Percentiles rank a stretch among this genome's conserved stretches.
Evolutionary conservation across 2,888 invertebrate genomes (phyloP).

Genomic region (Trissolcus brochymenae): DNA sequence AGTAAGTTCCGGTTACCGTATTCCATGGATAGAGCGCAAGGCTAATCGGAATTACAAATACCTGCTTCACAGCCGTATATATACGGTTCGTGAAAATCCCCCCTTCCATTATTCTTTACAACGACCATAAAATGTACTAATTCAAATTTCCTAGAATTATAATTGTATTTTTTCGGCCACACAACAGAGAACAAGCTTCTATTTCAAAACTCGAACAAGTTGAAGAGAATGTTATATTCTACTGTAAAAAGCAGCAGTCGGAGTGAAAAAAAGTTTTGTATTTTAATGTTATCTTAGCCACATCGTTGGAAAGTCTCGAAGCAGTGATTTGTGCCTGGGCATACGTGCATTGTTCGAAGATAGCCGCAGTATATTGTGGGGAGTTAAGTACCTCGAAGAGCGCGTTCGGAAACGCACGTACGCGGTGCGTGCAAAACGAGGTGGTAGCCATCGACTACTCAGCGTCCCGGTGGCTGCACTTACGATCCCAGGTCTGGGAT

Average conservation of each 20-base stretch:
- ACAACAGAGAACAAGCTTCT: not conserved
- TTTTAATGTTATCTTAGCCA: conserved; percentile 32
- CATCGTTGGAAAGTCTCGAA: conserved; percentile 22
- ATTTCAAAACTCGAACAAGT: not conserved
- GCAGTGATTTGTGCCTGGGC: conserved; percentile 28
- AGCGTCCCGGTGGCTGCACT: conserved; percentile 53
- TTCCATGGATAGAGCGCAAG: conserved; percentile 62
- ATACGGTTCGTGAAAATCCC: conserved; percentile 32
- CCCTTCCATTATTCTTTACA: conserved; percentile 38
- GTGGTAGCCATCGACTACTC: conserved; percentile 56
- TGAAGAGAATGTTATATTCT: not conserved
- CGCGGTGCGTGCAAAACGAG: conserved; percentile 49
- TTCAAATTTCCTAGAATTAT: conserved; percentile 63
- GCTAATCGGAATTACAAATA: conserved; percentile 75
- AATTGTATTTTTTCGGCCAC: conserved; percentile 34
- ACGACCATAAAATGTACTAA: conserved; percentile 43
- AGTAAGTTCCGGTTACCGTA: conserved; percentile 65
- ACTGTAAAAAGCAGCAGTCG: not conserved
- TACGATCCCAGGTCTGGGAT: conserved; percentile 45
- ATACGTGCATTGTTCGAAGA: conserved; percentile 25
- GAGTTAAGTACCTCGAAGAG: conserved; percentile 45
- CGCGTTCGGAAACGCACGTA: conserved; percentile 60
- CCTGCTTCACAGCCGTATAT: conserved; percentile 61
- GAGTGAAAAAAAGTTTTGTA: conserved; percentile 24
- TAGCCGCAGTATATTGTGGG: conserved; percentile 37